A percentile compares a stretch with the other conserved stretches of the same genome.
Evolutionary conservation across 2,113 vertebrate species (phyloP).

Genomic region (Neomonachus schauinslandi): DNA sequence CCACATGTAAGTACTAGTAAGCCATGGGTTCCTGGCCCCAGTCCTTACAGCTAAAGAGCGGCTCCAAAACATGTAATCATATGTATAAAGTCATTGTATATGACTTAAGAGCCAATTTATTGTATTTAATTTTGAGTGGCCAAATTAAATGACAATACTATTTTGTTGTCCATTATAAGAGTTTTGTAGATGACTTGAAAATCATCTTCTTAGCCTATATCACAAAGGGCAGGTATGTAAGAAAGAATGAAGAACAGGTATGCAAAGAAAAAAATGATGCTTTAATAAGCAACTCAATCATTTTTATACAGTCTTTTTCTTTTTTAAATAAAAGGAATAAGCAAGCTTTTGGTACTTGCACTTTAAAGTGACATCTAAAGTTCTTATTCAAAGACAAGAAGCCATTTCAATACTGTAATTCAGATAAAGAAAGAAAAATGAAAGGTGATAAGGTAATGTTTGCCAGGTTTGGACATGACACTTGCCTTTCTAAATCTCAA

Average conservation of each 20-base stretch:
- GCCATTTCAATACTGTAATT: background rate
- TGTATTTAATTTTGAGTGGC: conserved; percentile 19
- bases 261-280: background rate
- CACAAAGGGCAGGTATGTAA: conserved; percentile 19
- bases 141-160: conserved; percentile 42
- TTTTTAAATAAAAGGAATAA: background rate
- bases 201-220: conserved; percentile 14
- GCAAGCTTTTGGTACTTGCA: background rate
- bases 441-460: background rate
- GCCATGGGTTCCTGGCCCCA: background rate
- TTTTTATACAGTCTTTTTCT: background rate
- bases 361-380: conserved; percentile 31
- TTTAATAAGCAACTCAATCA: conserved; percentile 27
- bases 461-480: background rate
- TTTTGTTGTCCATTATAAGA: background rate
- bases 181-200: background rate
- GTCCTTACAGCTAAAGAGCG: background rate
- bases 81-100: background rate
- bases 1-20: background rate
- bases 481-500: conserved; percentile 1
- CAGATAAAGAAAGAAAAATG: conserved; percentile 22
- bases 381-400: conserved; percentile 40
- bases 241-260: conserved; percentile 25
- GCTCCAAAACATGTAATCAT: background rate
- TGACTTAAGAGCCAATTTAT: background rate